These are phyloP conservation scores for Mionectes macconnelli DNA, from an alignment of 2,113 vertebrate genomes.

Conservation along the genomic window DNA sequence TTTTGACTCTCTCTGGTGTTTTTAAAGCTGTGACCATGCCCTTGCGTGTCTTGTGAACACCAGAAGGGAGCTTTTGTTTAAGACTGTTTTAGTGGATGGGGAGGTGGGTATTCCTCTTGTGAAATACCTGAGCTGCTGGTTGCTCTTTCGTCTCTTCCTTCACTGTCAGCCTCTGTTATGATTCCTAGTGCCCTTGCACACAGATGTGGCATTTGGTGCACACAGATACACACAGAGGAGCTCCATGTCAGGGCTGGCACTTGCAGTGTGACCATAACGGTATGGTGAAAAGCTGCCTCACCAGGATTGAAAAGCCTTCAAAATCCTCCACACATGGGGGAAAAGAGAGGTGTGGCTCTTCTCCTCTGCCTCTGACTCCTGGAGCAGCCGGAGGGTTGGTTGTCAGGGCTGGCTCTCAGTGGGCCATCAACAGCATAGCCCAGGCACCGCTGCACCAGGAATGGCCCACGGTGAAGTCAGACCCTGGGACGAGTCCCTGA, in stretches of 20 bases:
- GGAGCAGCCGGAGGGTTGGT: neutral
- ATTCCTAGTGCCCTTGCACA: neutral
- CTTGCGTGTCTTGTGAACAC: fast-evolving
- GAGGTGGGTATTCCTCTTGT: neutral
- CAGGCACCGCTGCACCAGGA: neutral
- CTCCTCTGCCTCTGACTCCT: neutral
- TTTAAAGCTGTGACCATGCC: neutral
- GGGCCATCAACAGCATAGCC: neutral
- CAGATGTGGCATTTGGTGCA: neutral
- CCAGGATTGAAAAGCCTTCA: neutral
- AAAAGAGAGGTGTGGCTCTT: neutral
- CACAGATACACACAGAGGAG: neutral
- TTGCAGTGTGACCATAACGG: fast-evolving
- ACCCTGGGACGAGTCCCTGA: neutral
- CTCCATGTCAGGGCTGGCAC: neutral
- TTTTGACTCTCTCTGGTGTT: neutral
- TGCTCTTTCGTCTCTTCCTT: neutral
- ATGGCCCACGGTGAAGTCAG: neutral
- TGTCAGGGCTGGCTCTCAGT: neutral
- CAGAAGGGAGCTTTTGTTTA: neutral
- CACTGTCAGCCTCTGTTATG: neutral
- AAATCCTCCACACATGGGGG: neutral
- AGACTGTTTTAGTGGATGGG: neutral
- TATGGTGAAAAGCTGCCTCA: neutral
- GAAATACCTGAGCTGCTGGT: neutral